Conservation (phyloP, 2,113 vertebrate species). For the Perca fluviatilis region DNA sequence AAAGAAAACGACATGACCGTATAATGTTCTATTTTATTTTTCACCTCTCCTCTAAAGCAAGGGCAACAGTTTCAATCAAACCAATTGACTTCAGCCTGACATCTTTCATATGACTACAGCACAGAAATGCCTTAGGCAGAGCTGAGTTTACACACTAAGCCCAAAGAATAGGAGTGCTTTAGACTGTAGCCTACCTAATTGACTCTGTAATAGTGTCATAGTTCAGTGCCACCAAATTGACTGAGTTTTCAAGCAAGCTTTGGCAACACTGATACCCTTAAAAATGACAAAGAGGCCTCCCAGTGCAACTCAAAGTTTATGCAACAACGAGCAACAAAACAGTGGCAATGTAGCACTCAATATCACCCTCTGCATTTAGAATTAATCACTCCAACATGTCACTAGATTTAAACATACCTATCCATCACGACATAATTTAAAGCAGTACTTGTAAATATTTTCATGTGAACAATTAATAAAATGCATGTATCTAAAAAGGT, state of each 20-base stretch:
- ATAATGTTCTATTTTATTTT: constrained; percentile 58
- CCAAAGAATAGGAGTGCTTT: constrained; percentile 45
- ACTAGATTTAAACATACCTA: background rate
- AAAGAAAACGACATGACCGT: constrained; percentile 12
- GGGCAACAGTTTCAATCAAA: constrained; percentile 68
- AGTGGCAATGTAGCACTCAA: background rate
- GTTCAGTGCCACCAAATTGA: constrained; percentile 73
- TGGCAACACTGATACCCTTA: constrained; percentile 45
- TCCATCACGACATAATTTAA: background rate
- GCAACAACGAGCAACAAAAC: constrained; percentile 27
- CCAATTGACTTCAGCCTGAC: constrained; percentile 72
- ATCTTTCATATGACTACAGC: constrained; percentile 51
- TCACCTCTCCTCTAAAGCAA: constrained; percentile 46
- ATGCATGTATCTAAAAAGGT: background rate
- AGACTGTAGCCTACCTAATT: constrained; percentile 67
- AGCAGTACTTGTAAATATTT: background rate
- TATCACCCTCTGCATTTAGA: background rate
- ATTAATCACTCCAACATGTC: background rate
- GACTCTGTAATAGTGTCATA: constrained; percentile 76
- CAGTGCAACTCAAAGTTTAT: constrained; percentile 24
- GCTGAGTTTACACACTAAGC: constrained; percentile 46
- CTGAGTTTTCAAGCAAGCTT: constrained; percentile 61
- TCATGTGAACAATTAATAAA: background rate
- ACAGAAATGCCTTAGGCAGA: constrained; percentile 38
- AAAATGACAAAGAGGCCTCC: constrained; percentile 27